phyloP scores from a whole-genome alignment of 2,797 vertebrate genomes.

The Erpetoichthys calabaricus region DNA sequence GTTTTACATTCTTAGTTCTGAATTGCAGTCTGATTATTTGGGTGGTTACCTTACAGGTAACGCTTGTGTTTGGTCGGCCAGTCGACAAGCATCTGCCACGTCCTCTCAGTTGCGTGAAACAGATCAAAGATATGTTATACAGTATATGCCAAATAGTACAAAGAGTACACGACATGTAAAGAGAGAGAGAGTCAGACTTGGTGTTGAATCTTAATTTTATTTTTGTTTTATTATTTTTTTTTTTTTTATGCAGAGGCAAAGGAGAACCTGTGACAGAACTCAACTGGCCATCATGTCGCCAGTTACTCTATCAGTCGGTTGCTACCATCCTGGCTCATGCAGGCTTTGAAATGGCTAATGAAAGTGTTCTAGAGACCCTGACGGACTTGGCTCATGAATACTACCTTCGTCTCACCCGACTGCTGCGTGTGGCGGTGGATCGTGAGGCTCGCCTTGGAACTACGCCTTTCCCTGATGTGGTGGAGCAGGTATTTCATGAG shows the following conservation, averaged over 20 bases:
- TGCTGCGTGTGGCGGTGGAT: conserved; percentile 81
- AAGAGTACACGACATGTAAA: too few species aligned
- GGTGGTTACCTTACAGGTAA: too few species aligned
- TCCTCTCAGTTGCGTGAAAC: too few species aligned
- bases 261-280: conserved; percentile 90
- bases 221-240: background rate
- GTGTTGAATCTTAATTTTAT: too few species aligned
- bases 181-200: too few species aligned
- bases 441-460: conserved; percentile 78
- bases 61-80: too few species aligned
- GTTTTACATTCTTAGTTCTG: too few species aligned
- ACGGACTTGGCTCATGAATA: conserved; percentile 87
- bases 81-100: too few species aligned
- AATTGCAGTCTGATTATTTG: too few species aligned
- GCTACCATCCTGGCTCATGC: conserved; percentile 87
- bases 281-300: conserved; percentile 83
- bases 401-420: conserved; percentile 74
- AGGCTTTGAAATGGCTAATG: conserved; percentile 84
- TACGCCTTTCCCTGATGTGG: conserved; percentile 80
- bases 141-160: too few species aligned
- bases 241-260: conserved; percentile 60
- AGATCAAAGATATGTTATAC: too few species aligned
- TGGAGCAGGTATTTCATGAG: conserved; percentile 95
- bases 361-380: conserved; percentile 86
- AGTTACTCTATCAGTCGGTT: conserved; percentile 91